phyloP scores from a whole-genome alignment of 2,888 invertebrate genomes.

The Trimorus sp. region DNA sequence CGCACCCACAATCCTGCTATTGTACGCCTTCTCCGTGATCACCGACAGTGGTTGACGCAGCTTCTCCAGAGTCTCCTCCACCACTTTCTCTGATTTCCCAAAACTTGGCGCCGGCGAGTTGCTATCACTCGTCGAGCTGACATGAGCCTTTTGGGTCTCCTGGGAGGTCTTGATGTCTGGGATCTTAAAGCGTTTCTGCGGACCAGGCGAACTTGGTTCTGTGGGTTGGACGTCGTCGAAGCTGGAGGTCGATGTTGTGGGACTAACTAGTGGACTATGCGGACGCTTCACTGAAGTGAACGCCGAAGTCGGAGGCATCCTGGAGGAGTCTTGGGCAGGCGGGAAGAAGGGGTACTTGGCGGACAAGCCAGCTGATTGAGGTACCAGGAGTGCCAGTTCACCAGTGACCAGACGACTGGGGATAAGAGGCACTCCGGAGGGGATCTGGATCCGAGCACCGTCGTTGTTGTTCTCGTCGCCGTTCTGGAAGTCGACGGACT shows the following conservation, averaged over 20 bases:
- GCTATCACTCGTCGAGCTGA: conserved; percentile 78
- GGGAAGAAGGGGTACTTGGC: conserved; percentile 83
- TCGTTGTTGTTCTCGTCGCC: conserved; percentile 83
- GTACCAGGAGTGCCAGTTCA: conserved; percentile 86
- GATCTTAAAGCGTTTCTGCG: conserved; percentile 72
- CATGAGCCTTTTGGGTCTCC: conserved; percentile 79
- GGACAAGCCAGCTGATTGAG: conserved; percentile 82
- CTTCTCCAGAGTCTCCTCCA: conserved; percentile 50
- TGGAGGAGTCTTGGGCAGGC: conserved; percentile 74
- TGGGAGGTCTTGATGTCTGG: conserved; percentile 75
- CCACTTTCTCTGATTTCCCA: conserved; percentile 64
- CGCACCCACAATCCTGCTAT: conserved; percentile 69
- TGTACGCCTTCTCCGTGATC: conserved; percentile 79
- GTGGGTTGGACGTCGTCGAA: conserved; percentile 83
- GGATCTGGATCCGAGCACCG: conserved; percentile 84
- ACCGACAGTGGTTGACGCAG: conserved; percentile 78
- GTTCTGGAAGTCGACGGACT: conserved; percentile 74
- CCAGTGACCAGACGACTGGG: conserved; percentile 86
- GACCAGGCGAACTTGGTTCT: conserved; percentile 75
- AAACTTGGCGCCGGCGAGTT: conserved; percentile 72
- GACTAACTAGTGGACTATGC: conserved; percentile 88
- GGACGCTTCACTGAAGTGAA: conserved; percentile 82
- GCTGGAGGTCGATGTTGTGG: conserved; percentile 87
- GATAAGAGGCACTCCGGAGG: conserved; percentile 85
- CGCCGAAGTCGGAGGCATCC: conserved; percentile 77